Percentiles rank a stretch among this genome's conserved stretches.
Conservation (phyloP, 2,888 invertebrate species). For the Merodon equestris region DNA sequence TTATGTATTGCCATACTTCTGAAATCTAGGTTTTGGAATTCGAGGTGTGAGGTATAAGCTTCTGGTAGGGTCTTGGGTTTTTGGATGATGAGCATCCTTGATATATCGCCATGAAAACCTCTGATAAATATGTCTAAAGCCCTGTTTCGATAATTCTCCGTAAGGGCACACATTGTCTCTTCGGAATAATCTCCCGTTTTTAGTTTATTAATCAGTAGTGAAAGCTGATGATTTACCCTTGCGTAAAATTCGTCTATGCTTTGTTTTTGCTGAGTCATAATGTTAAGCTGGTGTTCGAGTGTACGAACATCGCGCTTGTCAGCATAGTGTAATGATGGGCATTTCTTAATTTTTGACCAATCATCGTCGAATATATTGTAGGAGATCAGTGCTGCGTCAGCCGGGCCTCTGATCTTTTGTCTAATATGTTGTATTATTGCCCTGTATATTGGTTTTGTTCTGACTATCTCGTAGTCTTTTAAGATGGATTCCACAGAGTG, state of each 20-base stretch:
- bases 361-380: conserved; percentile 43
- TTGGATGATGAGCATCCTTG: conserved; percentile 39
- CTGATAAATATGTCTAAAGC: conserved; percentile 70
- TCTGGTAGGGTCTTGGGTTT: conserved; percentile 40
- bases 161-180: conserved; percentile 54
- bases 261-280: conserved; percentile 5
- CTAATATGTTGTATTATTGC: conserved; percentile 22
- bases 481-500: conserved; percentile 24
- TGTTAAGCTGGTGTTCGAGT: conserved; percentile 22
- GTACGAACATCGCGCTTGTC: conserved; percentile 15
- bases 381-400: conserved; percentile 18
- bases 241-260: conserved; percentile 27
- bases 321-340: conserved; percentile 65
- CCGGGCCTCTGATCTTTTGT: conserved; percentile 19
- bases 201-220: conserved; percentile 30
- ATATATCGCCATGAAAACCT: conserved; percentile 39
- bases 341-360: conserved; percentile 58
- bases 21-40: conserved; percentile 47
- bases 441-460: conserved; percentile 14
- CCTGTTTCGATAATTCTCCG: conserved; percentile 63
- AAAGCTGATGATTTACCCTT: conserved; percentile 16
- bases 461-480: conserved; percentile 22
- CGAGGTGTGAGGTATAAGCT: conserved; percentile 51
- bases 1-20: conserved; percentile 25
- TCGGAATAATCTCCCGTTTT: conserved; percentile 62